Conservation (phyloP, 1,140 invertebrate species). For the Gryon sp. region DNA sequence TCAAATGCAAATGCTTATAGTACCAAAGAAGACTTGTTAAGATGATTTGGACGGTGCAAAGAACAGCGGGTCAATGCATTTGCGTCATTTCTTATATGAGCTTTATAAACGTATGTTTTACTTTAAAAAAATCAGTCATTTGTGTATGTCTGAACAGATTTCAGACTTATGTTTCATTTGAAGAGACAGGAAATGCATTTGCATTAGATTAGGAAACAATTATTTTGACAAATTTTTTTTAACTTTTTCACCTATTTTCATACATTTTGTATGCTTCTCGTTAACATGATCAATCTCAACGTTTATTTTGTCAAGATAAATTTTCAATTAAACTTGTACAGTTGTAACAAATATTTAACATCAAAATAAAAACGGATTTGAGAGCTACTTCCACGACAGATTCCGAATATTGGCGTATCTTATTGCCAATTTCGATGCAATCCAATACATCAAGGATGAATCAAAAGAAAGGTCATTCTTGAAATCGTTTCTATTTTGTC, state of each 20-base stretch:
- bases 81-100: constrained; percentile 28
- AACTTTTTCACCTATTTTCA: too few relatives aligned
- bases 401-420: constrained; percentile 1
- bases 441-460: background rate
- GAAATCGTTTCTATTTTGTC: too few relatives aligned
- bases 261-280: too few relatives aligned
- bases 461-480: background rate
- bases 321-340: too few relatives aligned
- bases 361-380: constrained; percentile 1
- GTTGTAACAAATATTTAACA: background rate
- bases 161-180: constrained; percentile 34
- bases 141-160: background rate
- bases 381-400: constrained; percentile 49
- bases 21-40: constrained; percentile 45
- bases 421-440: background rate
- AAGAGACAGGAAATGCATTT: background rate
- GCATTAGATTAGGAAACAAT: background rate
- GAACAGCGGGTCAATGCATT: constrained; percentile 42
- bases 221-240: background rate
- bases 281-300: too few relatives aligned
- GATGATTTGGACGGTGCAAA: constrained; percentile 59
- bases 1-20: constrained; percentile 13
- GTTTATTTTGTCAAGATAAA: too few relatives aligned
- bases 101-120: constrained; percentile 47
- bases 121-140: constrained; percentile 61